These are phyloP conservation scores for Ephydatia muelleri DNA, from an alignment of 37 sponge, comb jelly and placozoan genomes.

Conservation along the genomic window DNA sequence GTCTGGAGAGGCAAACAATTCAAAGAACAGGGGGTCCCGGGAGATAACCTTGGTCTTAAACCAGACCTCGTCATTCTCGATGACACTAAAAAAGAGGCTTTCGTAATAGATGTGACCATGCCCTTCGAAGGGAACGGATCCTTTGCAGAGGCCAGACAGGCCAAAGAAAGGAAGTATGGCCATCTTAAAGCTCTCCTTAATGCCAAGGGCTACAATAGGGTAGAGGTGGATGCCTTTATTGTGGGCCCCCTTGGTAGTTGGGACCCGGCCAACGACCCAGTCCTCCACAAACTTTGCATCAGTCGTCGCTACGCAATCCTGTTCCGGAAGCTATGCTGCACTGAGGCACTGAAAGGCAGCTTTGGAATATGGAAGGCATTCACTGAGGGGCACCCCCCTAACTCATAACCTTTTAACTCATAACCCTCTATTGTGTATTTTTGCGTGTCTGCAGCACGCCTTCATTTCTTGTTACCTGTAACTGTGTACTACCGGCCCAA, in stretches of 20 bases:
- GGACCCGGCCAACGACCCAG: constrained; percentile 10
- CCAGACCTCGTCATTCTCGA: constrained; percentile 21
- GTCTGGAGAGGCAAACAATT: not conserved
- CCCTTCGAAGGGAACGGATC: constrained; percentile 19
- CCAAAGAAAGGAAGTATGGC: constrained; percentile 1
- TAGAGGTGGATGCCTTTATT: constrained; percentile 1
- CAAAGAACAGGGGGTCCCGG: constrained; percentile 17
- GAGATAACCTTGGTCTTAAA: not conserved
- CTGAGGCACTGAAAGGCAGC: constrained; percentile 8
- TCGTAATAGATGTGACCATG: constrained; percentile 31
- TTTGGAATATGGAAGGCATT: constrained; percentile 20
- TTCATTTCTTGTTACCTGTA: constrained; percentile 1
- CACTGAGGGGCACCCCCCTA: constrained; percentile 1
- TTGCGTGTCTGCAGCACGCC: constrained; percentile 1
- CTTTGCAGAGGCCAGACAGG: constrained; percentile 1
- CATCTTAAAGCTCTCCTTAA: not conserved
- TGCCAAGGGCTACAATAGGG: constrained; percentile 1
- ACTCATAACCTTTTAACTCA: not conserved
- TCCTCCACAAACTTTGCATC: constrained; percentile 11
- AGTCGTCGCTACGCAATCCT: constrained; percentile 2
- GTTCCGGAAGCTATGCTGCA: constrained; percentile 26
- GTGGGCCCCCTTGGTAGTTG: constrained; percentile 11
- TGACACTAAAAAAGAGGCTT: not conserved
- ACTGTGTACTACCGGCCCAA: constrained; percentile 1
- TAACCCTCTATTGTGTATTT: constrained; percentile 1